phyloP scores from a whole-genome alignment of 2,797 vertebrate genomes.

The Fistularia commersonii region DNA sequence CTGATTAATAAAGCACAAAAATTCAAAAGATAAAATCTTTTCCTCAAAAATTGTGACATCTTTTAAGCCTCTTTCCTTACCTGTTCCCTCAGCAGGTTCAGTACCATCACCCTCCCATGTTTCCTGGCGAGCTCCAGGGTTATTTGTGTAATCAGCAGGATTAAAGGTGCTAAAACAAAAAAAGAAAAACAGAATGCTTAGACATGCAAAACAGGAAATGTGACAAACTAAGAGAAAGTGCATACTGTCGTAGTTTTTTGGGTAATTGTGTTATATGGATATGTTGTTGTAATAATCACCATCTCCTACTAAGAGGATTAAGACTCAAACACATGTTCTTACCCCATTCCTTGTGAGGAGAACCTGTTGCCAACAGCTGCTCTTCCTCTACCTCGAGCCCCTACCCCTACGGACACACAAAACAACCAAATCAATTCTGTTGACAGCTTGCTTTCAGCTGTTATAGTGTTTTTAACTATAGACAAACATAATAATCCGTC shows the following conservation, averaged over 20 bases:
- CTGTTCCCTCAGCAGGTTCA: constrained; percentile 81
- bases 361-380: constrained; percentile 85
- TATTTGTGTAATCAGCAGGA: constrained; percentile 85
- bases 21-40: no score
- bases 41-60: neutral
- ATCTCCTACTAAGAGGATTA: constrained; percentile 20
- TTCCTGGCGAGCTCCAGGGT: constrained; percentile 80
- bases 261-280: constrained; percentile 29
- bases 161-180: constrained; percentile 84
- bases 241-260: constrained; percentile 36
- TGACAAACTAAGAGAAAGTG: constrained; percentile 2
- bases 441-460: constrained; percentile 1
- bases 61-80: constrained; percentile 54
- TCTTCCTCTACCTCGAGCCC: constrained; percentile 85
- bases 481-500: no score
- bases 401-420: constrained; percentile 72
- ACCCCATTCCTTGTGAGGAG: constrained; percentile 95
- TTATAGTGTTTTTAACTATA: neutral
- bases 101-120: constrained; percentile 82
- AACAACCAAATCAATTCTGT: constrained; percentile 13
- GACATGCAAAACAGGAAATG: no score
- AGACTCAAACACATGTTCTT: constrained; percentile 53
- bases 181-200: neutral
- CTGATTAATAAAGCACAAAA: no score
- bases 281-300: constrained; percentile 40